Evolutionary conservation across 1,140 invertebrate species (phyloP), one percentile per base, ranked within the genome.

Genomic region (Prorops nasuta): DNA sequence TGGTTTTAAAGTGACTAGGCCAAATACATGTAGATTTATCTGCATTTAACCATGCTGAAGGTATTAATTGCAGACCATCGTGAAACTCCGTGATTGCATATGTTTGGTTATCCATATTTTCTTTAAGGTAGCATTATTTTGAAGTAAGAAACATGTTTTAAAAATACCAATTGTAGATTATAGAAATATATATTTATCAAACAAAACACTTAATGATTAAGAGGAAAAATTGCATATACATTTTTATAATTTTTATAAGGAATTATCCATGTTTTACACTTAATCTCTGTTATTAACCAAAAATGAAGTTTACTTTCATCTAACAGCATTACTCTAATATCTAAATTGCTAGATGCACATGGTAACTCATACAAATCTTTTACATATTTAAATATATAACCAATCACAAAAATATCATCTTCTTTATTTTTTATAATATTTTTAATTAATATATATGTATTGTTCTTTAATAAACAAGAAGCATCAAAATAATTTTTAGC

Each of bases 111-210:
- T 28, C 24, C 4, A 28, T 28, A 28, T 28, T 6, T 28, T 28
- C 4, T 28, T 28, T 6, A 28, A 6, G 24, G 10, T 4, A 28
- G 4, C 10, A 28, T 28, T 4, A 28, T 6, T 28, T 28, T 4
- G 4, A 28, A 10, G 24, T 28, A 28, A 6, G 10, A 28, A 10
- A 28, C 10, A 6, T 28, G 10, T 42, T 32, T n/a, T n/a, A n/a
- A n/a, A n/a, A n/a, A n/a, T n/a, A n/a, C n/a, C 12, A 34, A 35
- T 22, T 24, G 31, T 49, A 42, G 28, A 42, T 22, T 41, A 10
- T 35, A 15, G 6, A 14, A n/a, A 35, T 9, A 28, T 28, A 28
- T 6, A 28, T 28, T 4, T 6, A 28, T 28, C 10, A 28, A 4
- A 6, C 4, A 28, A 28, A 28, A 4, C 10, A 28, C 24, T 4